phyloP scores from a whole-genome alignment of 2,113 vertebrate genomes.

The Tychaedon coryphoeus region DNA sequence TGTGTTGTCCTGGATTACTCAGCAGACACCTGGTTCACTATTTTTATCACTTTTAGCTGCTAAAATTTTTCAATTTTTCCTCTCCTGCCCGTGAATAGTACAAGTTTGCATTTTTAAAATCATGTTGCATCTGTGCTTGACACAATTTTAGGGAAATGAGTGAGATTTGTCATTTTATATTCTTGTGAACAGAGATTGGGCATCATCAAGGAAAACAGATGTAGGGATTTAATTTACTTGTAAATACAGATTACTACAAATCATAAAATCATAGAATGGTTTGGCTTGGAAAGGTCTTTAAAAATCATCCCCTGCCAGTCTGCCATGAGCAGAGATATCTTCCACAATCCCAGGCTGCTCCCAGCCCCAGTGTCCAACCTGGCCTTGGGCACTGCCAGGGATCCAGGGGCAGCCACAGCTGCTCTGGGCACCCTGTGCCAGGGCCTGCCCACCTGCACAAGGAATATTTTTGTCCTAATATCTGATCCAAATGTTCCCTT shows the following conservation, averaged over 20 bases:
- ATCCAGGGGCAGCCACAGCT: background rate
- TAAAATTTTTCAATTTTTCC: background rate
- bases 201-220: background rate
- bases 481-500: background rate
- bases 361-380: accelerated
- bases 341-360: background rate
- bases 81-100: background rate
- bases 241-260: background rate
- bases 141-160: background rate
- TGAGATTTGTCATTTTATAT: background rate
- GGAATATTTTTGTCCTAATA: background rate
- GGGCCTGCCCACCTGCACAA: background rate
- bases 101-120: background rate
- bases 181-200: background rate
- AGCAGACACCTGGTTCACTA: background rate
- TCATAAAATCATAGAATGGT: background rate
- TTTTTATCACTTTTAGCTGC: background rate
- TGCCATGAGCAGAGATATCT: background rate
- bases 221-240: background rate
- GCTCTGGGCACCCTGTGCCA: background rate
- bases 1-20: background rate
- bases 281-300: background rate
- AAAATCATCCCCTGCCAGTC: background rate
- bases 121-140: background rate
- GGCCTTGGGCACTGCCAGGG: background rate